Conservation (phyloP, 2,797 vertebrate genomes). For the Allochrocebus solatus region DNA sequence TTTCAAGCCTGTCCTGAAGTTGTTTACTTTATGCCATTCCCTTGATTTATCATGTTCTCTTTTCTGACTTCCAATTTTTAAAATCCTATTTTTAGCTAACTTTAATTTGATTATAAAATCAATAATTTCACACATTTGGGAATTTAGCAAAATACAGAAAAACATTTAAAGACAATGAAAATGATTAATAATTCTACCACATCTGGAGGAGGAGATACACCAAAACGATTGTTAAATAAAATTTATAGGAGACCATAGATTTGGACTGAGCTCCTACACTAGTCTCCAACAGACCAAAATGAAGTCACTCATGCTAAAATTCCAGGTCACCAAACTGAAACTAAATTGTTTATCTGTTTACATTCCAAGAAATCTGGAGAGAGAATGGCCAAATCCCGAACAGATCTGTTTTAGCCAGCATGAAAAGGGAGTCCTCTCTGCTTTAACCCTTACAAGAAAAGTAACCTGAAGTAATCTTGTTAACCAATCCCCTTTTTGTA, state of each 20-base stretch:
- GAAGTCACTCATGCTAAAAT: not conserved
- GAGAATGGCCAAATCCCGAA: not conserved
- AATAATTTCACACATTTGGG: not conserved
- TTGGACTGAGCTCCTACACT: not conserved
- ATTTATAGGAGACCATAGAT: not conserved
- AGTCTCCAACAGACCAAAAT: not conserved
- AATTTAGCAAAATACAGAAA: not conserved
- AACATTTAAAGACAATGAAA: not conserved
- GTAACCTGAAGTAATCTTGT: not conserved
- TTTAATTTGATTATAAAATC: slow-evolving; percentile 24
- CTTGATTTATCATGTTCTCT: not conserved
- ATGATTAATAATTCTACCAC: not conserved
- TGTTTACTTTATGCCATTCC: not conserved
- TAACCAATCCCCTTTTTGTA: not conserved
- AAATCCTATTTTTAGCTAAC: not conserved
- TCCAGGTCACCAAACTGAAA: not conserved
- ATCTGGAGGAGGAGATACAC: not conserved
- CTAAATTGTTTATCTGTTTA: not conserved
- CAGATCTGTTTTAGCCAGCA: not conserved
- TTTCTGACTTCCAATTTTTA: not conserved
- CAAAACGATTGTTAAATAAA: not conserved
- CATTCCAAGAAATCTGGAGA: not conserved
- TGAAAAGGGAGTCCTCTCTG: not conserved
- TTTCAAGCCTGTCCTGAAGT: not conserved
- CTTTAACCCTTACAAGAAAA: not conserved